Percentiles rank a stretch among this genome's conserved stretches.
phyloP scores from a whole-genome alignment of 2,888 invertebrate species.

The Macrosiphum euphorbiae region DNA sequence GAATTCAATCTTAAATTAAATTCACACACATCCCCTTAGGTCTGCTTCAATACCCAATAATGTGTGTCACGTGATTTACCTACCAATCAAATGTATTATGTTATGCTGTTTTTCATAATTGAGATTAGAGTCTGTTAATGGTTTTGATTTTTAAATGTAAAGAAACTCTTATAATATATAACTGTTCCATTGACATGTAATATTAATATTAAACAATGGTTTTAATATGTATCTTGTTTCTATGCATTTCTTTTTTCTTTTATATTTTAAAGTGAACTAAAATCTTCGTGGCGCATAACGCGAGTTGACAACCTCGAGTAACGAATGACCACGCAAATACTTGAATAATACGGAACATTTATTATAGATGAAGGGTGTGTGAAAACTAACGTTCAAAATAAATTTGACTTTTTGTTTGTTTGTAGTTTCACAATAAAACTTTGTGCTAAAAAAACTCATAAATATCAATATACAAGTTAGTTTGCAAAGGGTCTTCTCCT shows the following conservation, averaged over 20 bases:
- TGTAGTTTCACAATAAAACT: slow-evolving; percentile 36
- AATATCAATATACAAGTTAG: slow-evolving; percentile 49
- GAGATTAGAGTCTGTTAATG: neutral
- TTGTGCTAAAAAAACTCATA: neutral
- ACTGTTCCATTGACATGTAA: too few relatives aligned
- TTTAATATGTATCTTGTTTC: neutral
- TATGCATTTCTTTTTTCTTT: neutral
- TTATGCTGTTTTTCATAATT: neutral
- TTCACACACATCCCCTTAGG: neutral
- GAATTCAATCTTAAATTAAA: neutral
- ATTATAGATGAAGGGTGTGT: neutral
- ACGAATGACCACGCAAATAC: neutral
- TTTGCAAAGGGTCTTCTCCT: neutral
- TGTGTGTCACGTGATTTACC: neutral
- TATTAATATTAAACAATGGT: too few relatives aligned
- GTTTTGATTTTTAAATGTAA: neutral
- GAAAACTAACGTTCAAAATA: slow-evolving; percentile 13
- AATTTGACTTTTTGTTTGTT: slow-evolving; percentile 43
- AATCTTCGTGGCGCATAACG: neutral
- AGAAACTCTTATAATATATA: too few relatives aligned
- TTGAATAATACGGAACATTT: neutral
- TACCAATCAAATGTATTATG: neutral
- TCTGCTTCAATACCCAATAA: neutral
- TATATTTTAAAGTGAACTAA: neutral
- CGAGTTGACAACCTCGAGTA: neutral